Base-by-base conservation (phyloP, 2,113 vertebrate species). In the Pseudorasbora parva region DNA sequence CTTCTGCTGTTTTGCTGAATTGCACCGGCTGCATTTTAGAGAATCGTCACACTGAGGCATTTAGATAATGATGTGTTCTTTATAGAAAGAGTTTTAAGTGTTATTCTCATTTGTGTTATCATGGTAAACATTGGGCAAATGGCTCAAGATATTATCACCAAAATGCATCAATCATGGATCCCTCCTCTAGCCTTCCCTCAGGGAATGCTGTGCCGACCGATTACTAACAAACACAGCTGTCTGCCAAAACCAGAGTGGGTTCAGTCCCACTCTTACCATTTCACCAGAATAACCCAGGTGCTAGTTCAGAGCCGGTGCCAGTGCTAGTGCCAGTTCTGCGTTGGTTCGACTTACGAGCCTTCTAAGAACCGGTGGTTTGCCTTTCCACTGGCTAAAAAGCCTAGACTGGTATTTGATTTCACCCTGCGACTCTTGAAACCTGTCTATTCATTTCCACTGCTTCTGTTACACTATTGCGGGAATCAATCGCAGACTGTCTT, bases 21-120 rank as follows among this genome's bases (percentile, higher is more conserved):
- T 77, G 74, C 54, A 77, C 51, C 17, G n/a, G 27, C 23, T 47
- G 41, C 77, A 79, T 79, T 64, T 64, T 62, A 30, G 57, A 62
- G 15, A 79, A 45, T 37, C 4, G 47, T 37, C 73, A 75, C 27
- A 75, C 73, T 27, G 76, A 60, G 51, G 54, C 33, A 23, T 74
- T 74, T 51, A 15, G 30, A 59, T 77, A 45, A 51, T 25, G 1
- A 74, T 45, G 33, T 43, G 56, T n/a, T 60, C 56, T 78, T 78
- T 59, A 25, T n/a, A 23, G 11, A 23, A 60, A n/a, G 17, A 56
- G 49, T 75, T 75, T 56, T 15, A 14, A 12, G 19, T 37, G 72
- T 19, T 27, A 21, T 21, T 3, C 27, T 19, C 37, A 68, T 41
- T 69, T 69, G 33, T 21, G 17, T 41, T n/a, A 41, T 69, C 19